These are phyloP conservation scores for Tokudaia tokunoshimensis DNA, from an alignment of 2,797 vertebrate species.

Conservation along the genomic window DNA sequence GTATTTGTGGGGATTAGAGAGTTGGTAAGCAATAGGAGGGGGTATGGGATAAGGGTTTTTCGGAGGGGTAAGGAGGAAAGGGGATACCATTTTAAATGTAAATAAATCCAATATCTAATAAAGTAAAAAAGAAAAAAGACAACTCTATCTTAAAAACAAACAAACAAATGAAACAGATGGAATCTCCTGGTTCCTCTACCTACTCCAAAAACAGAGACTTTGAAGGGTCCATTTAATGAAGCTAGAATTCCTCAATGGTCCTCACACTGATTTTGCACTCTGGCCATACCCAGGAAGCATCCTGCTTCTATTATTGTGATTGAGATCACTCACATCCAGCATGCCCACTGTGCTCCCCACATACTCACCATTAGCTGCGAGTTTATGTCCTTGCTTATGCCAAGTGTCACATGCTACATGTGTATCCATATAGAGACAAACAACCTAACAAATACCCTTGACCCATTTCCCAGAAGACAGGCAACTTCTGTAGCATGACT, in stretches of 20 bases:
- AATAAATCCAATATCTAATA: too few relatives aligned
- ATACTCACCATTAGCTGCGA: neutral
- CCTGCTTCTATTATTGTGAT: neutral
- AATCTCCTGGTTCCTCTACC: neutral
- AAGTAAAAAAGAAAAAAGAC: too few relatives aligned
- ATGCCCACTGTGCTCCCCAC: neutral
- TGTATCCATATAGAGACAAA: neutral
- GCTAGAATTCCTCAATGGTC: neutral
- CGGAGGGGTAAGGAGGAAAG: too few relatives aligned
- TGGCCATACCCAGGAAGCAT: neutral
- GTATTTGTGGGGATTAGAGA: too few relatives aligned
- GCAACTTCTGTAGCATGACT: neutral
- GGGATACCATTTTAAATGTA: too few relatives aligned
- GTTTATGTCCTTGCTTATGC: neutral
- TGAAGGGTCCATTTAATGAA: neutral
- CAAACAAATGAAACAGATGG: too few relatives aligned
- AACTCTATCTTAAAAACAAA: too few relatives aligned
- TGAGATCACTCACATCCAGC: conserved; percentile 24
- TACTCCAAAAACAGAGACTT: neutral
- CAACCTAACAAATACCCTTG: neutral
- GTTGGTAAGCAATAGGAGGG: too few relatives aligned
- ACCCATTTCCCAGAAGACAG: neutral
- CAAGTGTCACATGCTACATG: neutral
- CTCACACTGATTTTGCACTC: neutral
- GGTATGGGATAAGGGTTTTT: too few relatives aligned